These are phyloP conservation scores for Gonocerus acuteangulatus DNA, from an alignment of 2,888 invertebrate genomes.

Conservation along the genomic window DNA sequence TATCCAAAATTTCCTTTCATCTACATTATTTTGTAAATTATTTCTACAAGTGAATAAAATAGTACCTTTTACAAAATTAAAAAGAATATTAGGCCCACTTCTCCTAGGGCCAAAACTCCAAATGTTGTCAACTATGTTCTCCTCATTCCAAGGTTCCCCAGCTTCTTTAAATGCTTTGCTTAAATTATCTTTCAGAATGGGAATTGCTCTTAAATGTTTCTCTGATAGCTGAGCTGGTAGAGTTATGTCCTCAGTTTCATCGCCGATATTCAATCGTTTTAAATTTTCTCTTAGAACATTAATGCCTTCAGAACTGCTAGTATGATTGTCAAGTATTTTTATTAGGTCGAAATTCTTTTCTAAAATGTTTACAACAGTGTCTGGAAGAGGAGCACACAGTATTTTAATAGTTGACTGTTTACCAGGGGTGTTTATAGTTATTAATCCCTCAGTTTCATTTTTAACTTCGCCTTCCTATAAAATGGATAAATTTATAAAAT, in stretches of 20 bases:
- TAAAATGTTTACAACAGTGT: constrained; percentile 58
- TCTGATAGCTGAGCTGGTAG: constrained; percentile 32
- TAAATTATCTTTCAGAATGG: constrained; percentile 52
- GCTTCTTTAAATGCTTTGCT: constrained; percentile 53
- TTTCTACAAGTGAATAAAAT: not conserved
- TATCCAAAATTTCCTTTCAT: no score
- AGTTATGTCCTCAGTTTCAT: not conserved
- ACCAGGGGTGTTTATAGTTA: constrained; percentile 60
- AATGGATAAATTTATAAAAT: not conserved
- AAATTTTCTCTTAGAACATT: not conserved
- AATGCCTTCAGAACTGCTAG: constrained; percentile 40
- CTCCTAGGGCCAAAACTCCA: constrained; percentile 90
- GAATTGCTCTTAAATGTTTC: constrained; percentile 46
- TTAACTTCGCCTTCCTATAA: constrained; percentile 18
- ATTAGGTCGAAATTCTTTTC: constrained; percentile 64
- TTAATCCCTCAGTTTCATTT: constrained; percentile 37
- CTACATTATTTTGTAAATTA: no score
- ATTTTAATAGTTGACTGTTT: constrained; percentile 64
- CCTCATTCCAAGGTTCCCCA: constrained; percentile 47
- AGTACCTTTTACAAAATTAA: constrained; percentile 63
- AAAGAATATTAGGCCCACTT: constrained; percentile 79
- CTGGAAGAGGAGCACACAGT: constrained; percentile 69
- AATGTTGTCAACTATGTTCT: constrained; percentile 53
- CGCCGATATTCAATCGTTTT: constrained; percentile 6
- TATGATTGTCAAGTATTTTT: constrained; percentile 53